A percentile compares a stretch with the other conserved stretches of the same genome.
Evolutionary conservation across 2,888 invertebrate genomes (phyloP).

Genomic region (Minunthozetes semirufus): DNA sequence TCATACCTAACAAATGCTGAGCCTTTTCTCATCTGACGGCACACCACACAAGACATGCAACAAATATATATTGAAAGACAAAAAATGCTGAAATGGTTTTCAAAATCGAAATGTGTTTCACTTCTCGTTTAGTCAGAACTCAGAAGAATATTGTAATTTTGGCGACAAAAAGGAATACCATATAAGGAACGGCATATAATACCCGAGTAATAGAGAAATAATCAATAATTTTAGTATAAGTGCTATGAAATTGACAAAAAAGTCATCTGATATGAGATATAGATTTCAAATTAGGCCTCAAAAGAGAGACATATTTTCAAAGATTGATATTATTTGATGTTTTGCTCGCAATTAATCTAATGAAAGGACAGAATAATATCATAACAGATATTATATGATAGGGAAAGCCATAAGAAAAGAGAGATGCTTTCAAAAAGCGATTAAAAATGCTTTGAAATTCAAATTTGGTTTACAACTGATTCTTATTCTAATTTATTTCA

Average conservation of each 20-base stretch:
- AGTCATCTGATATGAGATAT: neutral
- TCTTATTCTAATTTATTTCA: too few species aligned
- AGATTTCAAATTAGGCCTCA: neutral
- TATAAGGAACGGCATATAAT: neutral
- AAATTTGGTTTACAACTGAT: too few species aligned
- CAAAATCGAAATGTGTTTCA: too few species aligned
- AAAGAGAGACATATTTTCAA: neutral
- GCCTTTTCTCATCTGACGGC: neutral
- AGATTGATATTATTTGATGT: neutral
- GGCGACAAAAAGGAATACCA: too few species aligned
- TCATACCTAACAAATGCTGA: neutral
- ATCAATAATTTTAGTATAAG: neutral
- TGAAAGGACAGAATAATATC: too few species aligned
- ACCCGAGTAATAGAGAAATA: neutral
- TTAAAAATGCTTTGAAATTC: too few species aligned
- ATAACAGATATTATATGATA: too few species aligned
- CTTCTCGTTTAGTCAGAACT: neutral
- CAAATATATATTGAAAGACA: slow-evolving; percentile 11
- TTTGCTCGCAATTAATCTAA: too few species aligned
- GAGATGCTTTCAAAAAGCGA: too few species aligned
- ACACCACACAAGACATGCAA: slow-evolving; percentile 19
- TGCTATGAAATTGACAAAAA: neutral
- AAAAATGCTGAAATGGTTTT: neutral
- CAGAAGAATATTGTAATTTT: neutral
- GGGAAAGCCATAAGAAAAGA: too few species aligned